Base-by-base conservation (phyloP, 2,888 invertebrate species). In the Notodonta ziczac region DNA sequence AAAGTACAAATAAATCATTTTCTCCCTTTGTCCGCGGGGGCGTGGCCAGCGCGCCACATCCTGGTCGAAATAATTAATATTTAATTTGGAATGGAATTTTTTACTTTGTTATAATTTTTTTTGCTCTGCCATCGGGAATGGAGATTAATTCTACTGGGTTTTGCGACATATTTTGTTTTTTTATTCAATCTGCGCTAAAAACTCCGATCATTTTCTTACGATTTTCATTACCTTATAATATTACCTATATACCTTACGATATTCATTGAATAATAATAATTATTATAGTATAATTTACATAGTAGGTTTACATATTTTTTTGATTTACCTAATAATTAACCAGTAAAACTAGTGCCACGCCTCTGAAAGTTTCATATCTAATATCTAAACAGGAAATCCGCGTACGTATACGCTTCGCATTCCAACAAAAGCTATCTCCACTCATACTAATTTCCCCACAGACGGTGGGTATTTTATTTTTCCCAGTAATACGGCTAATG, bases 1-100 rank as follows among this genome's bases (percentile, higher is more conserved):
- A 75, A 75, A 71, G 76, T 70, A 72, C 70, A 70, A 81, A 79
- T 81, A 78, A 81, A 81, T 81, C 77, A 77, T 80, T 78, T 59
- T 44, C 42, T 56, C 63, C 66, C 68, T 78, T 78, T 76, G 77
- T 78, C 70, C 70, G 61, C 48, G 56, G 65, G 69, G 67, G 72
- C 65, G 77, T 62, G 69, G 67, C 53, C 66, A 62, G 70, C 14
- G 48, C 61, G 70, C 70, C 76, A 72, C 69, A 72, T 69, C 72
- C 77, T 67, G 74, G 63, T 61, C 68, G 70, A 70, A 78, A 78
- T 81, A 79, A 80, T 76, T 75, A 75, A 75, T 75, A 75, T 75
- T 75, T 75, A 80, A 81, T 81, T 80, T 77, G 74, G 74, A 78
- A 77, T 70, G 74, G 74, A 68, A 75, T 64, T 63, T 74, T 75